Base-by-base conservation (phyloP, 2,888 invertebrate genomes). In the Hedya salicella region DNA sequence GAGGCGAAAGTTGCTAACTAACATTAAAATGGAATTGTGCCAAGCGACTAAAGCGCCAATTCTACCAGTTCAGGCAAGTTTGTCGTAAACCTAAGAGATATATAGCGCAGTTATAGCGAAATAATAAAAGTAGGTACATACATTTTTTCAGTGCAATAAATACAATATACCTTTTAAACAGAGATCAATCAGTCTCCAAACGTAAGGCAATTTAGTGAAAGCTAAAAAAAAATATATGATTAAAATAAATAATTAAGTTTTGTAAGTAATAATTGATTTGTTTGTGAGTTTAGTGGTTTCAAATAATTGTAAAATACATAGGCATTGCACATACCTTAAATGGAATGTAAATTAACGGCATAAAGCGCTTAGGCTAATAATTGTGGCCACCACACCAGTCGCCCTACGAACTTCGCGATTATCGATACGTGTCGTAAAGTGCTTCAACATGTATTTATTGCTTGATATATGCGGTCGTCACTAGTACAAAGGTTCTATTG, bases 121-220 rank as follows among this genome's bases (percentile, higher is more conserved):
- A n/a, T n/a, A 21, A 36, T 19, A n/a, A 30, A 19, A 25, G 32
- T 21, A 49, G 25, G 6, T 19, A 59, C 21, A 11, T n/a, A 59
- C 19, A 48, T 9, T 21, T 25, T 48, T 49, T 14, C 9, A 17
- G 17, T 39, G n/a, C 11, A 25, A 54, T 42, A 40, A 56, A 44
- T 49, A 62, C 32, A 50, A 42, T 36, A 36, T 36, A 36, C 11
- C 3, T 19, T 16, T 56, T 46, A 40, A 39, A 56, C 9, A 63
- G 63, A 63, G 56, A 63, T 63, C 63, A 32, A 19, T 39, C 42
- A 14, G 46, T 42, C 50, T 50, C 16, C 30, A 14, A 42, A 17
- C 39, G 21, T 13, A 39, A 60, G 60, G 48, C 46, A 19, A 21
- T 30, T 32, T 32, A 30, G 19, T 5, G 17, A 48, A 21, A 48